These are phyloP conservation scores for Yponomeuta evonymella DNA, from an alignment of 2,888 invertebrate species.

Conservation along the genomic window DNA sequence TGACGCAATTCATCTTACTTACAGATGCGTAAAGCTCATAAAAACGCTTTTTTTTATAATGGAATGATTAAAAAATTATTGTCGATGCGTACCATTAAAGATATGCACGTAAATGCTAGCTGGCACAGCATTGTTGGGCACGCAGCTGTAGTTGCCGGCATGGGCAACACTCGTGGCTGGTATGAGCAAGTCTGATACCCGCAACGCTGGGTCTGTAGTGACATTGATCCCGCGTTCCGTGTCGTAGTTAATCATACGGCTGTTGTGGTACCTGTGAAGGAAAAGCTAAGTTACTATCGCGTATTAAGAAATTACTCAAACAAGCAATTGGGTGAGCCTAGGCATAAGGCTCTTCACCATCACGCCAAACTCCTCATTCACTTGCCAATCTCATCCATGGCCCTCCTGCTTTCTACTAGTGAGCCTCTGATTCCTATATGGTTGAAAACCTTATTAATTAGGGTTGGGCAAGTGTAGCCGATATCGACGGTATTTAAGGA, in stretches of 20 bases:
- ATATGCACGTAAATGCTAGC: constrained; percentile 93
- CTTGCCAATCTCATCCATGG: too few species aligned
- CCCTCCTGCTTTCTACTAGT: too few species aligned
- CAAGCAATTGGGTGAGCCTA: too few species aligned
- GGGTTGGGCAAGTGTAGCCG: too few species aligned
- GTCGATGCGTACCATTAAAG: constrained; percentile 80
- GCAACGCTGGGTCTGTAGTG: constrained; percentile 84
- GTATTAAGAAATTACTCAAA: too few species aligned
- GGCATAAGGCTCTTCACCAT: too few species aligned
- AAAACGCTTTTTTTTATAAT: not conserved
- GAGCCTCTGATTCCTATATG: too few species aligned
- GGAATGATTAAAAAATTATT: not conserved
- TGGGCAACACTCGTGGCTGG: constrained; percentile 80
- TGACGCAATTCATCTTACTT: too few species aligned
- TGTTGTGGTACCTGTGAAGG: constrained; percentile 84
- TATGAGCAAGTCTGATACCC: constrained; percentile 80
- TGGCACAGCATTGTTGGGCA: constrained; percentile 91
- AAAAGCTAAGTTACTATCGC: not conserved
- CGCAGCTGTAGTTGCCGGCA: constrained; percentile 92
- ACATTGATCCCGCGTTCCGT: constrained; percentile 90
- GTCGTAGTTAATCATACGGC: constrained; percentile 95
- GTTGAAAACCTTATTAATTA: too few species aligned
- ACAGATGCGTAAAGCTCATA: not conserved
- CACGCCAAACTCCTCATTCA: too few species aligned
- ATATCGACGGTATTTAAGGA: too few species aligned